These are phyloP conservation scores for Sphaerophoria rueppellii DNA, from an alignment of 2,888 invertebrate species.

Conservation along the genomic window DNA sequence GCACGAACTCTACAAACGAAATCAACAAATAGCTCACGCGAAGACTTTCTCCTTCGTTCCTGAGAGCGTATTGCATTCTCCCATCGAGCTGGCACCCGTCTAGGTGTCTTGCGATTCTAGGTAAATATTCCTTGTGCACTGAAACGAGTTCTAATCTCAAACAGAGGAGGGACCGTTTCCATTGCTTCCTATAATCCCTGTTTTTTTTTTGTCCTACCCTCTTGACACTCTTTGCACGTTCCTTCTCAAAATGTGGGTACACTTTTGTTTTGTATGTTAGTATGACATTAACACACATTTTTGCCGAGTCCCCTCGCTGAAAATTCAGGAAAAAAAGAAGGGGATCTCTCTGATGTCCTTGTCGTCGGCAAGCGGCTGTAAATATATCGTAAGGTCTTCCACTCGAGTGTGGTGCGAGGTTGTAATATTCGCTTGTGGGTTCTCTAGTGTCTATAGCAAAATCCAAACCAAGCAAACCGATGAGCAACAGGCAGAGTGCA, in stretches of 20 bases:
- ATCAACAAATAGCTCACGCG: slow-evolving; percentile 30
- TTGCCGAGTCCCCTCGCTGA: slow-evolving; percentile 19
- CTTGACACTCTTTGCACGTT: slow-evolving; percentile 59
- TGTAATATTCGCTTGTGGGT: slow-evolving; percentile 36
- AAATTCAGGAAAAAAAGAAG: neutral
- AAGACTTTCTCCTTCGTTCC: slow-evolving; percentile 71
- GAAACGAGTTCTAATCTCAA: slow-evolving; percentile 51
- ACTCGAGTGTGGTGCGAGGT: slow-evolving; percentile 36
- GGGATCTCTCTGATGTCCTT: slow-evolving; percentile 53
- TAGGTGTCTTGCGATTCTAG: neutral
- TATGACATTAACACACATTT: slow-evolving; percentile 67
- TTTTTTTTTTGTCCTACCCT: neutral
- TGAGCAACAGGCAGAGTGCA: slow-evolving; percentile 63
- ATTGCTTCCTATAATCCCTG: slow-evolving; percentile 27
- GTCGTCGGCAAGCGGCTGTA: slow-evolving; percentile 14
- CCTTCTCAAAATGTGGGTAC: slow-evolving; percentile 20
- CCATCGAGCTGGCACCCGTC: neutral
- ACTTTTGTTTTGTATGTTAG: slow-evolving; percentile 65
- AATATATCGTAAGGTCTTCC: slow-evolving; percentile 40
- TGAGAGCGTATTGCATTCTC: neutral
- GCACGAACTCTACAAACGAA: slow-evolving; percentile 38
- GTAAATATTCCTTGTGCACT: slow-evolving; percentile 9
- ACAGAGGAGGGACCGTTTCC: slow-evolving; percentile 40
- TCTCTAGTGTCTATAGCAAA: slow-evolving; percentile 7
- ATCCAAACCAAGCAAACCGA: slow-evolving; percentile 26